A percentile compares a stretch with the other conserved stretches of the same genome.
phyloP scores from a whole-genome alignment of 2,113 vertebrate genomes.

The Vulpes lagopus region DNA sequence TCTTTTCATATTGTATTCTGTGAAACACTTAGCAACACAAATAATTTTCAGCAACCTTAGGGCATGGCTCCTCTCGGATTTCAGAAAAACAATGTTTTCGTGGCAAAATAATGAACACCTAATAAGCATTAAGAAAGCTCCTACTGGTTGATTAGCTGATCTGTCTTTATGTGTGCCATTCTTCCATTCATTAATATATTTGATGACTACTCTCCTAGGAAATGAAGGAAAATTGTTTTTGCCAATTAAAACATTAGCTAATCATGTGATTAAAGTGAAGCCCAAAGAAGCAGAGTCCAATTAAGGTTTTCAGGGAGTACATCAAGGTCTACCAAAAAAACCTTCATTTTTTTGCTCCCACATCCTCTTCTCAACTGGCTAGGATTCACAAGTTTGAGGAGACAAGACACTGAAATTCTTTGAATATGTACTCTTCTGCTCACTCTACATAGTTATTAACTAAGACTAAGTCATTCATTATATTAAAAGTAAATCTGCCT shows the following conservation, averaged over 20 bases:
- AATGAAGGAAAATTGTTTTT: not conserved
- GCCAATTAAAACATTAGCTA: not conserved
- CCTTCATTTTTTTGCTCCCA: not conserved
- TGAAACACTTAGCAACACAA: not conserved
- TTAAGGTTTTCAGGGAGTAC: not conserved
- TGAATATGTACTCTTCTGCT: not conserved
- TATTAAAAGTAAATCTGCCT: not conserved
- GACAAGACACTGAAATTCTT: not conserved
- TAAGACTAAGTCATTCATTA: not conserved
- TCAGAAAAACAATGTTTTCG: slow-evolving; percentile 6
- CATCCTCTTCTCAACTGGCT: not conserved
- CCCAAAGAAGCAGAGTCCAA: not conserved
- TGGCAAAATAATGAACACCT: not conserved
- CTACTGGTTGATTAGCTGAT: not conserved
- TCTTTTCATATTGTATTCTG: not conserved
- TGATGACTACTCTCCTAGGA: not conserved
- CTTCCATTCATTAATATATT: not conserved
- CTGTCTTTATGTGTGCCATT: not conserved
- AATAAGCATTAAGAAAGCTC: slow-evolving; percentile 17
- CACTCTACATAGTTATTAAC: not conserved
- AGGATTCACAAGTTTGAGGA: not conserved
- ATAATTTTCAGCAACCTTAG: not conserved
- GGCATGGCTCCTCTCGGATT: not conserved
- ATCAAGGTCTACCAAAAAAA: not conserved
- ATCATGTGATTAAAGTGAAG: not conserved